phyloP scores from a whole-genome alignment of 2,888 invertebrate genomes.

The Crossocerus cetratus region DNA sequence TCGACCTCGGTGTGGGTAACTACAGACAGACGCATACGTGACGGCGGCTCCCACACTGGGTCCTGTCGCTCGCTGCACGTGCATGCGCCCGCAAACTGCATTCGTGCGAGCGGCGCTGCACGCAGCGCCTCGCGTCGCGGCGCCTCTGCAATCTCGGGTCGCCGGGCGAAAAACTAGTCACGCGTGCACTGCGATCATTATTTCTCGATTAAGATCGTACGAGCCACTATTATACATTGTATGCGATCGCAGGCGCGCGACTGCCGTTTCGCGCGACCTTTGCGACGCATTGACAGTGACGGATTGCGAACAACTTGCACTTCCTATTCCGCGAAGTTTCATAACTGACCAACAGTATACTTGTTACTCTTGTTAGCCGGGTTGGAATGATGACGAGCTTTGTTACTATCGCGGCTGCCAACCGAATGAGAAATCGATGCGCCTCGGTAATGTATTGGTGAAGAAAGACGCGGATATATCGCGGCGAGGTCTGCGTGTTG shows the following conservation, averaged over 20 bases:
- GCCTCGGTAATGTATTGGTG: too few species aligned
- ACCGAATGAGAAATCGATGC: too few species aligned
- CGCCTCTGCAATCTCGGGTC: background rate
- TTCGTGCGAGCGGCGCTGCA: background rate
- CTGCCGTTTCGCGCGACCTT: too few species aligned
- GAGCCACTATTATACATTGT: conserved; percentile 8
- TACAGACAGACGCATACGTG: conserved; percentile 24
- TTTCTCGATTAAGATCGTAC: conserved; percentile 11
- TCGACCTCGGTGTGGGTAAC: background rate
- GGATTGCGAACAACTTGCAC: too few species aligned
- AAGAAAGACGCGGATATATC: too few species aligned
- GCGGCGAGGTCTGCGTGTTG: too few species aligned
- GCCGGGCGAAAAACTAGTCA: conserved; percentile 12
- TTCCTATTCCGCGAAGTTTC: too few species aligned
- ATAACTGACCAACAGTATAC: too few species aligned
- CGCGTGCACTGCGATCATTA: conserved; percentile 23
- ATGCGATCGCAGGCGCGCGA: background rate
- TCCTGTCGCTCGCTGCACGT: background rate
- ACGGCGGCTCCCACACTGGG: conserved; percentile 1
- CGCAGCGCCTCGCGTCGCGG: background rate
- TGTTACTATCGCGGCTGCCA: too few species aligned
- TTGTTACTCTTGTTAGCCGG: too few species aligned
- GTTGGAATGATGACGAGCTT: too few species aligned
- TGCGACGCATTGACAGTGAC: too few species aligned
- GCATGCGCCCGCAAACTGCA: conserved; percentile 13